Evolutionary conservation across 2,113 vertebrate species (phyloP).

Genomic region (Salminus brasiliensis): DNA sequence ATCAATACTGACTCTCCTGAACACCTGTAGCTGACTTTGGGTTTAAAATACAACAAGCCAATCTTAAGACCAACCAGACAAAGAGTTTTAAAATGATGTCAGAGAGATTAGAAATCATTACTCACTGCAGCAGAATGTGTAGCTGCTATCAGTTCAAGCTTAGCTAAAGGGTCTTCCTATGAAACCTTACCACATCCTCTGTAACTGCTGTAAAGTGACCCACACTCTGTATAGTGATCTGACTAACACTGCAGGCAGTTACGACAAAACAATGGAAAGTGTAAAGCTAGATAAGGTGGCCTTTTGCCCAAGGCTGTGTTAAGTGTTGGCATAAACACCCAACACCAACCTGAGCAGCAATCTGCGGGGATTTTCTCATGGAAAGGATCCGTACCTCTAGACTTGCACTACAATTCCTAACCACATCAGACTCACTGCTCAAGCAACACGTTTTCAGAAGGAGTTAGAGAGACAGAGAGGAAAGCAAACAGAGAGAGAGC

Average conservation of each 20-base stretch:
- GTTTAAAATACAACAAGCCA: neutral
- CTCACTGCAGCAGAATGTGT: neutral
- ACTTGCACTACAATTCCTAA: constrained; percentile 26
- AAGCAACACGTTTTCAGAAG: neutral
- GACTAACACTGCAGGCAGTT: constrained; percentile 34
- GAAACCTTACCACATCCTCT: neutral
- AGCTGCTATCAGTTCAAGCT: neutral
- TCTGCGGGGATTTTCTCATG: constrained; percentile 19
- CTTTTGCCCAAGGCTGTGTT: constrained; percentile 17
- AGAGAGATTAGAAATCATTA: neutral
- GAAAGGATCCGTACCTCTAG: constrained; percentile 21
- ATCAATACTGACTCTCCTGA: neutral
- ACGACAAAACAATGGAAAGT: constrained; percentile 21
- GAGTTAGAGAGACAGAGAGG: constrained; percentile 6
- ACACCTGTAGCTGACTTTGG: neutral
- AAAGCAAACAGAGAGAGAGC: constrained; percentile 5
- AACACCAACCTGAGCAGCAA: constrained; percentile 22
- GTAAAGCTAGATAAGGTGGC: constrained; percentile 31
- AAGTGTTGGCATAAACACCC: neutral
- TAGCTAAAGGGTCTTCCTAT: neutral
- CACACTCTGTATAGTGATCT: constrained; percentile 31
- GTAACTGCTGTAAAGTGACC: constrained; percentile 44
- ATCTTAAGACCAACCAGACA: neutral
- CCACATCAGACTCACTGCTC: constrained; percentile 22
- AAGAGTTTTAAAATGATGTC: neutral